Evolutionary conservation across 2,797 vertebrate genomes (phyloP), one percentile per base, ranked within the genome.

Genomic region (Pseudocheirus occidentalis): DNA sequence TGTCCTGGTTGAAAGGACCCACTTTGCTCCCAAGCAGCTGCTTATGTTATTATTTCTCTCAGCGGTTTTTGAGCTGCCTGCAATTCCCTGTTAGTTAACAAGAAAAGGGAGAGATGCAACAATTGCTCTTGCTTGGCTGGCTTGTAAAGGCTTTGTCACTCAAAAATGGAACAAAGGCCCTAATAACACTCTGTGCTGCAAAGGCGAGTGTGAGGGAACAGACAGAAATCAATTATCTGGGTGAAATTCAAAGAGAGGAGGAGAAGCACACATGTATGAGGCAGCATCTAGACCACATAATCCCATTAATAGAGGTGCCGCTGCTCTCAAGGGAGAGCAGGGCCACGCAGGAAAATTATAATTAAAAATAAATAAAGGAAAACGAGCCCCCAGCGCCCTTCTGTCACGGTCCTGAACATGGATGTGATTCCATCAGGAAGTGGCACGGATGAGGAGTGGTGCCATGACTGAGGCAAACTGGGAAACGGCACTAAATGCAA

Each of bases 171-270:
- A 98, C 98, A 98, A 98, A 98, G 98, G 97, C 97, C 97, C 97
- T 98, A 98, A 98, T 98, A 98, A 98, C 98, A 98, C 97, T 98
- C 97, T n/a, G 73, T 27, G 95, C 98, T 0, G 58, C 90, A 62
- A 98, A 98, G 97, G 97, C 98, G 96, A 98, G 98, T 97, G 98
- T 98, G 97, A 98, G 96, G 97, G 97, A 98, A 98, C 96, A 98
- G 98, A 98, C 98, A 97, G 92, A 98, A 98, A 99, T 99, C 98
- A 99, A 99, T 99, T 98, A 98, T 98, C 98, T 58, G 96, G 98
- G 97, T 98, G 98, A 97, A 98, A 98, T 96, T 97, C 96, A 95
- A 96, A 98, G 97, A 97, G 95, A 95, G 97, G 97, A 95, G 96
- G 95, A 96, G 95, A 55, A 7, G 95, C 2, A 28, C 90, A 24